phyloP scores from a whole-genome alignment of 2,888 invertebrate genomes.

The Caenorhabditis angaria region DNA sequence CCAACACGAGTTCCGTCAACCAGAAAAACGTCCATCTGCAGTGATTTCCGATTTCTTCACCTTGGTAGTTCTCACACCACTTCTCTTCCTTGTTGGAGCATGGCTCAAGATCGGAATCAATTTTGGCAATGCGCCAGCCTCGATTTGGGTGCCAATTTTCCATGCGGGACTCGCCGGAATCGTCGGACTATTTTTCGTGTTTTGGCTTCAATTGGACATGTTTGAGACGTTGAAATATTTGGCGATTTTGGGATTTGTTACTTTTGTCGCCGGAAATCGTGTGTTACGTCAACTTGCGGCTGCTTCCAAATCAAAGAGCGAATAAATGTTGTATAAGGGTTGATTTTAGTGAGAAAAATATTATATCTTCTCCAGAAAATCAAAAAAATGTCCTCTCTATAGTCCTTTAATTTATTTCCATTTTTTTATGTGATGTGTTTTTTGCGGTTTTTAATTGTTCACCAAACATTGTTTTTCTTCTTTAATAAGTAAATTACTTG shows the following conservation, averaged over 20 bases:
- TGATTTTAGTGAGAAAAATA: background rate
- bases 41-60: slow-evolving; percentile 90
- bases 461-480: too few species aligned
- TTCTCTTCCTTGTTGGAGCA: slow-evolving; percentile 83
- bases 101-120: slow-evolving; percentile 90
- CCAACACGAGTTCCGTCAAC: slow-evolving; percentile 86
- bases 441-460: slow-evolving; percentile 1
- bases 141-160: slow-evolving; percentile 85
- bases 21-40: slow-evolving; percentile 89
- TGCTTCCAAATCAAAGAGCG: background rate
- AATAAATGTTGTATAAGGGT: background rate
- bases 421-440: slow-evolving; percentile 12
- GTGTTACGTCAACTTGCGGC: slow-evolving; percentile 77
- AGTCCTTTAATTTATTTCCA: slow-evolving; percentile 25
- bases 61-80: slow-evolving; percentile 82
- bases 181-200: slow-evolving; percentile 85
- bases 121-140: slow-evolving; percentile 83
- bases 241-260: slow-evolving; percentile 84
- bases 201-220: slow-evolving; percentile 95
- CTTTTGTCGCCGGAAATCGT: slow-evolving; percentile 91
- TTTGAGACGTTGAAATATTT: slow-evolving; percentile 92
- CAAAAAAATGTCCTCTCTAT: background rate
- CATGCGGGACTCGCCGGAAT: slow-evolving; percentile 90
- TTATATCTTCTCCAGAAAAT: background rate
- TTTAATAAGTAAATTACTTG: slow-evolving; percentile 12